A percentile compares a stretch with the other conserved stretches of the same genome.
Evolutionary conservation across 92 coral and sea anemone species (phyloP).

Genomic region (Pocillopora grandis): DNA sequence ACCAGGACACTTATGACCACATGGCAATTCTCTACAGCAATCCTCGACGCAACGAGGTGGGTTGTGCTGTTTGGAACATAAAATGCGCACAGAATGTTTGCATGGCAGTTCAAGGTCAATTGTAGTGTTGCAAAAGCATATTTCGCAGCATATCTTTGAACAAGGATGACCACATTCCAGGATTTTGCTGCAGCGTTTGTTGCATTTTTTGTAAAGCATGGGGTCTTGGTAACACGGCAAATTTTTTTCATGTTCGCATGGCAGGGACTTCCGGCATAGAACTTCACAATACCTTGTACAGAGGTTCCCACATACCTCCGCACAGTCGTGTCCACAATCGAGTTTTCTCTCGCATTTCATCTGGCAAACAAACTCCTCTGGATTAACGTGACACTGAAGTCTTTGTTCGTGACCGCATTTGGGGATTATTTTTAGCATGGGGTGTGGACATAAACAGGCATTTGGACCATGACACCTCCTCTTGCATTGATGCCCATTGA

Average conservation of each 20-base stretch:
- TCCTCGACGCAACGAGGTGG: background rate
- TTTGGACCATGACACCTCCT: conserved; percentile 57
- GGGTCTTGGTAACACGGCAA: conserved; percentile 34
- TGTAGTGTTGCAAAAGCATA: conserved; percentile 12
- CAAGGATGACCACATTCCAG: conserved; percentile 74
- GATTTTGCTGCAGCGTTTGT: background rate
- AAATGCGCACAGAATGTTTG: background rate
- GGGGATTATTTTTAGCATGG: conserved; percentile 45
- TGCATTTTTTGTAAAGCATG: background rate
- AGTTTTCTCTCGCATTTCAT: conserved; percentile 55
- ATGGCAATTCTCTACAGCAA: background rate
- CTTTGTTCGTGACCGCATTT: conserved; percentile 60
- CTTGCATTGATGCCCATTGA: conserved; percentile 41
- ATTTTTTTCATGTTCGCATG: conserved; percentile 50
- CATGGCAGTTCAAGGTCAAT: conserved; percentile 10
- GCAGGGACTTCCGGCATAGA: conserved; percentile 32
- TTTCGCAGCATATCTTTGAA: conserved; percentile 39
- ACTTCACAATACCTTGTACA: conserved; percentile 32
- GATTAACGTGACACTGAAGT: conserved; percentile 51
- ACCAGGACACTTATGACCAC: conserved; percentile 31
- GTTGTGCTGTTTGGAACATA: background rate
- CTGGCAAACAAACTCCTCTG: conserved; percentile 50
- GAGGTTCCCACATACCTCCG: conserved; percentile 19
- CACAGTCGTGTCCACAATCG: conserved; percentile 68
- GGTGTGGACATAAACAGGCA: conserved; percentile 46